phyloP scores from a whole-genome alignment of 2,113 vertebrate species.

The Salvator merianae region DNA sequence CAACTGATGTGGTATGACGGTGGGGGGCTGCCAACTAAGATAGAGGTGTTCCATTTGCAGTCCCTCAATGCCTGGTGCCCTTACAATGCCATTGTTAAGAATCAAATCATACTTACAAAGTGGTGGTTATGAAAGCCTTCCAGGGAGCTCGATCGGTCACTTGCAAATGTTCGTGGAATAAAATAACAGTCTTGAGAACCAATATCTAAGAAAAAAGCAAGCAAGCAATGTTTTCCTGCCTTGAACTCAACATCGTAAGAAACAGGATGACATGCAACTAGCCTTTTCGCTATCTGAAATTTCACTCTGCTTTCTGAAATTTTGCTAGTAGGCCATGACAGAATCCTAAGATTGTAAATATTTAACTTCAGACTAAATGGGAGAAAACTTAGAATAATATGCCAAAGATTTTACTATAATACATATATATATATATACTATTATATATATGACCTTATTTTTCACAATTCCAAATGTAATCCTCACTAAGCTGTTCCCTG shows the following conservation, averaged over 20 bases:
- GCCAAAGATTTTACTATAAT: background rate
- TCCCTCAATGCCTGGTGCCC: constrained; percentile 10
- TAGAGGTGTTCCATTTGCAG: no score
- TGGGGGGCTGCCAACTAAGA: no score
- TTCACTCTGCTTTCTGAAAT: constrained; percentile 37
- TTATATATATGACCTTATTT: background rate
- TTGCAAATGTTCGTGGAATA: constrained; percentile 92
- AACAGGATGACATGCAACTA: background rate
- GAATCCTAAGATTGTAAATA: background rate
- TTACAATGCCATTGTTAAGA: constrained; percentile 2
- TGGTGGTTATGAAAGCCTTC: constrained; percentile 94
- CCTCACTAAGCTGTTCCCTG: background rate
- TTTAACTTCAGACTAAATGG: background rate
- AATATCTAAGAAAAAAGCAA: constrained; percentile 83
- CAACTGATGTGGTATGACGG: no score
- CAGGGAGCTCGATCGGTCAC: constrained; percentile 90
- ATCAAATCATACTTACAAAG: constrained; percentile 86
- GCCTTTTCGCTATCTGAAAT: constrained; percentile 7
- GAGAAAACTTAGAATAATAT: background rate
- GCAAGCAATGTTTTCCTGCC: constrained; percentile 45
- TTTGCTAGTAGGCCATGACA: background rate
- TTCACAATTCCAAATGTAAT: background rate
- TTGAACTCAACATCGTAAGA: constrained; percentile 14
- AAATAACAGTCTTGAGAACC: constrained; percentile 97
- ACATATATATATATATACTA: no score